Percentiles rank a stretch among this genome's conserved stretches.
phyloP scores from a whole-genome alignment of 2,797 vertebrate genomes.

The Chaunax sp. region DNA sequence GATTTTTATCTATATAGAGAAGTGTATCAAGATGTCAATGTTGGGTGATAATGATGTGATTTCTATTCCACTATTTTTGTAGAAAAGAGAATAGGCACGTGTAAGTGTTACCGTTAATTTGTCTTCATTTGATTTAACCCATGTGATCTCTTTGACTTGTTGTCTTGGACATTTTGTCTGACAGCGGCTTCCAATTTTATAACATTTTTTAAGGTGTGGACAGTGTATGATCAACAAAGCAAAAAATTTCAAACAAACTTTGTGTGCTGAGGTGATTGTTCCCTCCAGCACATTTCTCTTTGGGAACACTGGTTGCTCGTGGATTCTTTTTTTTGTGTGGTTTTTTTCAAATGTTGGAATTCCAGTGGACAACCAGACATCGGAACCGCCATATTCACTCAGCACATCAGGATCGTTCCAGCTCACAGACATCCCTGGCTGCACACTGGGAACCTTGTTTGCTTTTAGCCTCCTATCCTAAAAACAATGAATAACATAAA shows the following conservation, averaged over 20 bases:
- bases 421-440: slow-evolving; percentile 64
- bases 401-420: slow-evolving; percentile 62
- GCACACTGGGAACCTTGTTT: slow-evolving; percentile 63
- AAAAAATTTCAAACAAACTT: slow-evolving; percentile 74
- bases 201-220: slow-evolving; percentile 77
- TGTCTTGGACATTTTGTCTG: slow-evolving; percentile 80
- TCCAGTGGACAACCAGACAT: slow-evolving; percentile 59
- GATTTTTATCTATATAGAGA: slow-evolving; percentile 79
- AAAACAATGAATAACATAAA: slow-evolving; percentile 51
- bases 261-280: slow-evolving; percentile 71
- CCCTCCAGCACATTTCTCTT: slow-evolving; percentile 73
- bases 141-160: slow-evolving; percentile 68
- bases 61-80: slow-evolving; percentile 87
- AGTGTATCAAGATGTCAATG: slow-evolving; percentile 83
- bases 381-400: slow-evolving; percentile 77
- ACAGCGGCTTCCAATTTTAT: slow-evolving; percentile 87
- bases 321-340: slow-evolving; percentile 41
- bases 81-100: slow-evolving; percentile 78
- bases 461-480: slow-evolving; percentile 70
- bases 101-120: slow-evolving; percentile 74
- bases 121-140: slow-evolving; percentile 62
- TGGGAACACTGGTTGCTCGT: slow-evolving; percentile 63
- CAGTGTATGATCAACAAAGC: slow-evolving; percentile 74
- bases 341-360: slow-evolving; percentile 39
- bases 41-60: slow-evolving; percentile 79